Conservation (phyloP, 2,113 vertebrate species). For the Phylloscopus trochilus region DNA sequence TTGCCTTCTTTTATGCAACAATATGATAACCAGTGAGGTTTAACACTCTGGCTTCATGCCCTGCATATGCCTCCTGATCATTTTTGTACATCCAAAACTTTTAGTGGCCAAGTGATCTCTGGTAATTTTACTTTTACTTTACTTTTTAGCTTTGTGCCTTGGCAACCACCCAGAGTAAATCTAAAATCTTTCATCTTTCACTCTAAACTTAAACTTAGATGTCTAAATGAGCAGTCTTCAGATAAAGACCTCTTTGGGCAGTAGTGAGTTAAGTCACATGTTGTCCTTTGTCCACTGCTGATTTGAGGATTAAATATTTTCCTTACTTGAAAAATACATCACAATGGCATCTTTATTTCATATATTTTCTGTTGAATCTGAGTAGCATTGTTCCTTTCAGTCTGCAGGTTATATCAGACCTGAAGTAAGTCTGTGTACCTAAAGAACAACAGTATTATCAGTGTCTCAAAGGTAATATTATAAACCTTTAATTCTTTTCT, state of each 20-base stretch:
- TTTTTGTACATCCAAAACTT: background rate
- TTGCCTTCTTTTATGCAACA: background rate
- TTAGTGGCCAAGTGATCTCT: background rate
- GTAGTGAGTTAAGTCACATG: fast-evolving
- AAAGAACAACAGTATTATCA: background rate
- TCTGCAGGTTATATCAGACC: background rate
- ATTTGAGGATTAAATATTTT: background rate
- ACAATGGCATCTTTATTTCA: background rate
- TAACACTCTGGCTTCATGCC: background rate
- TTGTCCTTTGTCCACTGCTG: background rate
- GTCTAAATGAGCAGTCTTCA: background rate
- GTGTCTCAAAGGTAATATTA: background rate
- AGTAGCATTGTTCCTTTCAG: background rate
- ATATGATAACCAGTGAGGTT: background rate
- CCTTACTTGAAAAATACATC: background rate
- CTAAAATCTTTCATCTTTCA: background rate
- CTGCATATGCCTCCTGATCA: background rate
- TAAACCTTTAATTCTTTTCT: background rate
- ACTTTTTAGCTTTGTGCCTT: background rate
- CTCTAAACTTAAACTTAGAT: background rate
- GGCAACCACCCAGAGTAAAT: background rate
- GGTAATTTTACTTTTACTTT: background rate
- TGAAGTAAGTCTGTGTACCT: background rate
- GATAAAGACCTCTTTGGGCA: background rate
- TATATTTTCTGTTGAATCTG: background rate